Conservation (phyloP, 64 coral and sea anemone genomes). For the Trachythela sp. region DNA sequence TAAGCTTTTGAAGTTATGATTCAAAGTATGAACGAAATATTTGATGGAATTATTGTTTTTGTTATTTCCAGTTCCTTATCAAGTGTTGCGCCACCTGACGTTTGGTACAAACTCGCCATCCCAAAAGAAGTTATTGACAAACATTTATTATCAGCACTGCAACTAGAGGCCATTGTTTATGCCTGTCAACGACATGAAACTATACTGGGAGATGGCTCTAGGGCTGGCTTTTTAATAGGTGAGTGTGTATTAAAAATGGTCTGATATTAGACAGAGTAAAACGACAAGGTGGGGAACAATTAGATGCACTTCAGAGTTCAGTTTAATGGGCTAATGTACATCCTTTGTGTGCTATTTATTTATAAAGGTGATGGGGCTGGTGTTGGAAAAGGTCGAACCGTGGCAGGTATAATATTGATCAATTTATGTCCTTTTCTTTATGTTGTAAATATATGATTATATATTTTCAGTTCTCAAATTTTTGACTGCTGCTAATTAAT, state of each 20-base stretch:
- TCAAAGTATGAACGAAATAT: no score
- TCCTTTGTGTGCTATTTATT: background rate
- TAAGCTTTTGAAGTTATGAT: background rate
- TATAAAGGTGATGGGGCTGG: conserved; percentile 99
- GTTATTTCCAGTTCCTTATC: conserved; percentile 67
- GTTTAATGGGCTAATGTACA: background rate
- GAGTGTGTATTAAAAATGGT: background rate
- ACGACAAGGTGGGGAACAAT: no score
- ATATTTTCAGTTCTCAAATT: no score
- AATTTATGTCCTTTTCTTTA: background rate
- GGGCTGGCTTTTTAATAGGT: conserved; percentile 98
- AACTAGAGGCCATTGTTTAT: conserved; percentile 93
- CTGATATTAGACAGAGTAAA: background rate
- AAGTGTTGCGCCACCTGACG: conserved; percentile 73
- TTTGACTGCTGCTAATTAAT: no score
- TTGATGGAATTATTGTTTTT: background rate
- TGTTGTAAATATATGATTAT: no score
- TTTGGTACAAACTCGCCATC: conserved; percentile 70
- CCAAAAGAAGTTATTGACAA: conserved; percentile 72
- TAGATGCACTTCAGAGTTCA: no score
- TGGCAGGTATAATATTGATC: conserved; percentile 93
- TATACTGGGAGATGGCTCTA: conserved; percentile 73
- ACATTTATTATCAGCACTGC: conserved; percentile 69
- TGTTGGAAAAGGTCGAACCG: conserved; percentile 91
- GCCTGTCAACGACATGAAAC: conserved; percentile 90